Percentiles rank a stretch among this genome's conserved stretches.
Evolutionary conservation across 2,888 invertebrate species (phyloP).

Genomic region (Parapristionchus giblindavisi): DNA sequence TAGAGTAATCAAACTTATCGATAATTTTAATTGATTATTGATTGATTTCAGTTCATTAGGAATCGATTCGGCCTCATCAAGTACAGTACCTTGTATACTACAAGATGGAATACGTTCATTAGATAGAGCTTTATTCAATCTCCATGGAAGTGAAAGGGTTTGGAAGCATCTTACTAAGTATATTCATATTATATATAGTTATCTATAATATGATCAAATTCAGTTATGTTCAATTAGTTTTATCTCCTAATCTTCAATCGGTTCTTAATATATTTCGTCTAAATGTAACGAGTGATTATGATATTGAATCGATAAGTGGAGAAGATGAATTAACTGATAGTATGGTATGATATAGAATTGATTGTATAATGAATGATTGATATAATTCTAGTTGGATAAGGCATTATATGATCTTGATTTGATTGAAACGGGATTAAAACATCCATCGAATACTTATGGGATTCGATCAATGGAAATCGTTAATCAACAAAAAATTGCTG

Average conservation of each 20-base stretch:
- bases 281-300: slow-evolving; percentile 32
- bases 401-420: slow-evolving; percentile 32
- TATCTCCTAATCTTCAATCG: slow-evolving; percentile 20
- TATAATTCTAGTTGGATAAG: slow-evolving; percentile 20
- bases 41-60: slow-evolving; percentile 18
- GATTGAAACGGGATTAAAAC: slow-evolving; percentile 23
- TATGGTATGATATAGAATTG: background rate
- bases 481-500: slow-evolving; percentile 10
- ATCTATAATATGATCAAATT: background rate
- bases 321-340: slow-evolving; percentile 21
- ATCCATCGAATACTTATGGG: slow-evolving; percentile 29
- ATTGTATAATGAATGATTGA: background rate
- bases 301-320: slow-evolving; percentile 1
- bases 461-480: slow-evolving; percentile 25
- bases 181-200: background rate
- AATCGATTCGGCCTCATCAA: slow-evolving; percentile 8
- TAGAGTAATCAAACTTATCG: slow-evolving; percentile 25
- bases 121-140: slow-evolving; percentile 22
- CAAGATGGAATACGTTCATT: slow-evolving; percentile 11
- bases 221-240: slow-evolving; percentile 31
- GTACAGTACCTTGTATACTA: slow-evolving; percentile 26
- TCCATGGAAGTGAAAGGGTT: slow-evolving; percentile 30
- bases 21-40: background rate
- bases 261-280: slow-evolving; percentile 24
- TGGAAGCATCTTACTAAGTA: slow-evolving; percentile 38